Evolutionary conservation across 2,888 invertebrate species (phyloP).

Genomic region (Laspeyria flexula): DNA sequence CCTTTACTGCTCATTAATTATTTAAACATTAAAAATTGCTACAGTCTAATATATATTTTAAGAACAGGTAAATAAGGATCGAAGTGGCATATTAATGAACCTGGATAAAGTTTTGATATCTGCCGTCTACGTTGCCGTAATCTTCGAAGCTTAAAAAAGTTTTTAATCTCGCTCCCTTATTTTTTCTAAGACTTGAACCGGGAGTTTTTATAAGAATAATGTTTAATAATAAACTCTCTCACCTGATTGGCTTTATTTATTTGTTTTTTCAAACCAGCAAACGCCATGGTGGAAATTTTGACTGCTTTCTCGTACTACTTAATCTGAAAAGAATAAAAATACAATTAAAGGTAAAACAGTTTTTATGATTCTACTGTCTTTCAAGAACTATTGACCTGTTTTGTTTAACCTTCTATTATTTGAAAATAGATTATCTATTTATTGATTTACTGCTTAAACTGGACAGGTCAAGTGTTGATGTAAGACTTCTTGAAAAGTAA

Average conservation of each 20-base stretch:
- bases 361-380: too few species aligned
- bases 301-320: slow-evolving; percentile 44
- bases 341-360: background rate
- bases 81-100: slow-evolving; percentile 15
- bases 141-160: slow-evolving; percentile 51
- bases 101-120: slow-evolving; percentile 45
- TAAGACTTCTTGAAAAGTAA: too few species aligned
- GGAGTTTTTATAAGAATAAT: slow-evolving; percentile 25
- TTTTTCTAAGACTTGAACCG: slow-evolving; percentile 32
- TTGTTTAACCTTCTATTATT: too few species aligned
- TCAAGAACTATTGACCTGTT: too few species aligned
- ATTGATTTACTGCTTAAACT: too few species aligned
- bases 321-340: slow-evolving; percentile 57
- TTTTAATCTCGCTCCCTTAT: slow-evolving; percentile 53
- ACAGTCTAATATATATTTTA: too few species aligned
- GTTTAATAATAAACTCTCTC: slow-evolving; percentile 57
- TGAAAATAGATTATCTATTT: too few species aligned
- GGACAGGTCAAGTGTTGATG: too few species aligned
- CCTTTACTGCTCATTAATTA: background rate
- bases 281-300: slow-evolving; percentile 92
- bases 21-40: too few species aligned
- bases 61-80: background rate
- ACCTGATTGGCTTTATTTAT: slow-evolving; percentile 99
- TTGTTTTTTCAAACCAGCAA: slow-evolving; percentile 99
- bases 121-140: slow-evolving; percentile 41